Evolutionary conservation across 92 coral and sea anemone genomes (phyloP).

Genomic region (Pocillopora meandrina): DNA sequence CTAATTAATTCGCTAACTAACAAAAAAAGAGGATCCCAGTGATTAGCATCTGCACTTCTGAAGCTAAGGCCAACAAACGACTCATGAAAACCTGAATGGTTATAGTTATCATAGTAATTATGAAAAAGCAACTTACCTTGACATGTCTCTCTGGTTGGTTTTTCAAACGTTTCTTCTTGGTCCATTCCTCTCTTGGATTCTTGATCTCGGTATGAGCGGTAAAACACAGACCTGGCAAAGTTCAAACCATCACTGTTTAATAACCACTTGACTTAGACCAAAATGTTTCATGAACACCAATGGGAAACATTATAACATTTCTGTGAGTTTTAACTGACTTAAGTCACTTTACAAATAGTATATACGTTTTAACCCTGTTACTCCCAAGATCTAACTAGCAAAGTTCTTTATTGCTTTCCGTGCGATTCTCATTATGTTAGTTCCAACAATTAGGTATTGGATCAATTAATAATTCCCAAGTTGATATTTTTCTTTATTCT

Average conservation of each 20-base stretch:
- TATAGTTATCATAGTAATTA: background rate
- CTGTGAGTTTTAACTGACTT: background rate
- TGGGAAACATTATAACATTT: background rate
- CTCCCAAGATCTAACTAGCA: too few relatives aligned
- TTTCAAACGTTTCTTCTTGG: conserved; percentile 95
- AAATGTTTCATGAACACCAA: background rate
- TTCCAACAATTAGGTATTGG: too few relatives aligned
- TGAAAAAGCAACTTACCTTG: conserved; percentile 53
- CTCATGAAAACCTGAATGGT: background rate
- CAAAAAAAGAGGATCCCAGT: too few relatives aligned
- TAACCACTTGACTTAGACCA: background rate
- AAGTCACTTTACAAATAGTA: too few relatives aligned
- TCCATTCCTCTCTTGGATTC: conserved; percentile 96
- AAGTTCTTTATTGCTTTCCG: too few relatives aligned
- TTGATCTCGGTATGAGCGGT: conserved; percentile 98
- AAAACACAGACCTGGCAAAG: conserved; percentile 86
- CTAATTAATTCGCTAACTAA: too few relatives aligned
- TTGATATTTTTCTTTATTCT: too few relatives aligned
- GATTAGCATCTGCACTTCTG: too few relatives aligned
- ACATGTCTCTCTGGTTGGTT: conserved; percentile 90
- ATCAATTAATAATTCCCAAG: too few relatives aligned
- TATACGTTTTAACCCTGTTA: too few relatives aligned
- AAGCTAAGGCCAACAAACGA: background rate
- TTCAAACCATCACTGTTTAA: background rate
- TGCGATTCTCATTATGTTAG: too few relatives aligned